A percentile compares a stretch with the other conserved stretches of the same genome.
Conservation (phyloP, 2,113 vertebrate species). For the Phylloscopus trochilus region DNA sequence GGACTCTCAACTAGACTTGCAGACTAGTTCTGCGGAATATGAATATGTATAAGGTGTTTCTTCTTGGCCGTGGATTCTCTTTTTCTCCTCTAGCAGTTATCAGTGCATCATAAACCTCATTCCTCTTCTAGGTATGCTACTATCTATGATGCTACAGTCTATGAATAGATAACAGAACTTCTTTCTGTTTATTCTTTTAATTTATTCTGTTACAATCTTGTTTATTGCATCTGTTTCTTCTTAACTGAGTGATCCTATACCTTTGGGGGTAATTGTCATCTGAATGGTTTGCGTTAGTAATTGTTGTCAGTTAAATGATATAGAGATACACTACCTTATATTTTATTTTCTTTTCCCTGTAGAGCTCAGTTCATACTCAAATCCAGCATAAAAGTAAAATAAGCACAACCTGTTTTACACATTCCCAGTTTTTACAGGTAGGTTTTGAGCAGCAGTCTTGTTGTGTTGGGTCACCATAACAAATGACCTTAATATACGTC, state of each 20-base stretch:
- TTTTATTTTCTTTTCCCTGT: neutral
- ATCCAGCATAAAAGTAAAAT: neutral
- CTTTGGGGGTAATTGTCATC: neutral
- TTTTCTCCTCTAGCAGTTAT: neutral
- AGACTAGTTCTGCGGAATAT: neutral
- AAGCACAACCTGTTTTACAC: neutral
- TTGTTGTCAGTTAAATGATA: neutral
- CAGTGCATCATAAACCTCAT: neutral
- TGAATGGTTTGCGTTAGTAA: neutral
- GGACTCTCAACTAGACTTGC: neutral
- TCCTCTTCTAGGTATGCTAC: neutral
- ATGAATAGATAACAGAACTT: neutral
- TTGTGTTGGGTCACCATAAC: neutral
- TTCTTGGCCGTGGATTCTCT: neutral
- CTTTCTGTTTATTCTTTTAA: neutral
- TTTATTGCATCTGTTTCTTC: neutral
- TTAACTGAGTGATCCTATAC: neutral
- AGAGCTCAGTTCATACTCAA: neutral
- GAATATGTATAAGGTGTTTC: neutral
- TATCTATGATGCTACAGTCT: neutral
- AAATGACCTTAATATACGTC: neutral
- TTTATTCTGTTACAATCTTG: neutral
- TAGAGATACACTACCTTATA: neutral
- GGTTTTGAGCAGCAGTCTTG: neutral
- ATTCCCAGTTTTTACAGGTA: neutral